These are phyloP conservation scores for Gallinago media DNA, from an alignment of 2,113 vertebrate genomes.

Conservation along the genomic window DNA sequence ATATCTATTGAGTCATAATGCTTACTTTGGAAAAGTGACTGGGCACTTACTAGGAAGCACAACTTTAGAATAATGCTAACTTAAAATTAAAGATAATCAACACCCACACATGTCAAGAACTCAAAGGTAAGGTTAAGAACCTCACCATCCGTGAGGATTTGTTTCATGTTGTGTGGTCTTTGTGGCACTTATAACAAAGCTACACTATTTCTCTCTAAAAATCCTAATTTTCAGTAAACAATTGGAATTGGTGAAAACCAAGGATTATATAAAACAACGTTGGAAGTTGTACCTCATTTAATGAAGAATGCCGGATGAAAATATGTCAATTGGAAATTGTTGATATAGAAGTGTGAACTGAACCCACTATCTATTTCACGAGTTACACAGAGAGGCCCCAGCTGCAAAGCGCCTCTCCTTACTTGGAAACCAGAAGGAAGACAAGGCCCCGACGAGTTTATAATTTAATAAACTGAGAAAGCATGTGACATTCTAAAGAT, in stretches of 20 bases:
- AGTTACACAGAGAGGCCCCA: background rate
- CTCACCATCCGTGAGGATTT: background rate
- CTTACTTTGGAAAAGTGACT: background rate
- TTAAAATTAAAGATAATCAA: background rate
- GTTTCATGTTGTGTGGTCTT: background rate
- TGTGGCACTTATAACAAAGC: background rate
- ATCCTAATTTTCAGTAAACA: background rate
- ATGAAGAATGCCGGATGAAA: background rate
- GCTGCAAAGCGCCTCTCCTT: background rate
- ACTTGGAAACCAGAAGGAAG: background rate
- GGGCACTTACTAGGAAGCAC: background rate
- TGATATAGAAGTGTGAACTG: background rate
- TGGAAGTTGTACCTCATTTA: background rate
- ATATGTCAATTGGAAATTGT: accelerated
- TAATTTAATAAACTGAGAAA: background rate
- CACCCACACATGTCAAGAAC: background rate
- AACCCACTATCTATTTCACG: background rate
- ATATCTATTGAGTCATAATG: background rate
- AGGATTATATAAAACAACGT: background rate
- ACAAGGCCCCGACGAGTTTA: background rate
- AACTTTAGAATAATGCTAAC: background rate
- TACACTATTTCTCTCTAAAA: background rate
- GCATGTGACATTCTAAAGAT: background rate
- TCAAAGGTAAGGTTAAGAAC: background rate
- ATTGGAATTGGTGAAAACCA: background rate